phyloP scores from a whole-genome alignment of 2,888 invertebrate species.

The Mesorhabditis spiculigera region DNA sequence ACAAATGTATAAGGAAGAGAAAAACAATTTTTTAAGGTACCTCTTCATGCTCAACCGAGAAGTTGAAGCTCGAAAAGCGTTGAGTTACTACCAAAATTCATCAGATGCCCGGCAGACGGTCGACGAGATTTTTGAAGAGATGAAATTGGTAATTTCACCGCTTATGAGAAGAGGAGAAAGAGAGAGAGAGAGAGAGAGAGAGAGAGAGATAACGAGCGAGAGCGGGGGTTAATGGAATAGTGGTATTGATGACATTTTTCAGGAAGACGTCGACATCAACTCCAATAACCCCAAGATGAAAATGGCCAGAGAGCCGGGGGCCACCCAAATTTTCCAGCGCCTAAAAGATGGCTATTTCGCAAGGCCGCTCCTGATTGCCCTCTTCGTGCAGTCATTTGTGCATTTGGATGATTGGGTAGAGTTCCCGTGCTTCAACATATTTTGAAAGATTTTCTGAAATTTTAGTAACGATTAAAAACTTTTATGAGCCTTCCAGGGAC shows the following conservation, averaged over 20 bases:
- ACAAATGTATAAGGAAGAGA: too few species aligned
- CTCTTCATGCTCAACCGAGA: constrained; percentile 34
- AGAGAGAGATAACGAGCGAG: too few species aligned
- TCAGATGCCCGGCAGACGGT: constrained; percentile 24
- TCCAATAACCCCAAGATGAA: not conserved
- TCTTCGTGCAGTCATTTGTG: constrained; percentile 47
- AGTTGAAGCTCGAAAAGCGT: constrained; percentile 32
- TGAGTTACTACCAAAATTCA: constrained; percentile 40
- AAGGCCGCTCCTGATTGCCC: constrained; percentile 42
- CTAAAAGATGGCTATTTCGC: constrained; percentile 37
- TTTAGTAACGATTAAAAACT: not conserved
- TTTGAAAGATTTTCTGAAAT: not conserved
- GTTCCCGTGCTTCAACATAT: not conserved
- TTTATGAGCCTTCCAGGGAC: too few species aligned
- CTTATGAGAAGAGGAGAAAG: too few species aligned
- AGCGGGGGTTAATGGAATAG: not conserved
- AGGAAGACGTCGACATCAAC: constrained; percentile 5
- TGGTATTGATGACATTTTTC: not conserved
- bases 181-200: too few species aligned
- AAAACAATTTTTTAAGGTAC: constrained; percentile 24
- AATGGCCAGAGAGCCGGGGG: not conserved
- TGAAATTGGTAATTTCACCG: not conserved
- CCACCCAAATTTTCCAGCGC: not conserved
- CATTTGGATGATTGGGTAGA: constrained; percentile 53
- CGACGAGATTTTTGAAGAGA: constrained; percentile 19